Evolutionary conservation across 2,888 invertebrate genomes (phyloP).

Genomic region (Drosophila meridionalis): DNA sequence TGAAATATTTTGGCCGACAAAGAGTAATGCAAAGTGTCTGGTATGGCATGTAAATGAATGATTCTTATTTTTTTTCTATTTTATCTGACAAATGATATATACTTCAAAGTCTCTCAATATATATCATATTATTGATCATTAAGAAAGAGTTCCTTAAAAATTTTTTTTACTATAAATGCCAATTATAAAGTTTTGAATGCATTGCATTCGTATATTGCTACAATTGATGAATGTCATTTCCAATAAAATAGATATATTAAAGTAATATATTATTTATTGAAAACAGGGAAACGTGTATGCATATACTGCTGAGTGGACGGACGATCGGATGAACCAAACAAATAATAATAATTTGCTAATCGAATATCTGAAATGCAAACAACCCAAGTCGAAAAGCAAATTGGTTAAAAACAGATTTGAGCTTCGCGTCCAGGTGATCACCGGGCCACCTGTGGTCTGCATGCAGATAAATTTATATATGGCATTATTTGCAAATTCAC

Average conservation of each 20-base stretch:
- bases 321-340: background rate
- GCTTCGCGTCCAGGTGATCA: slow-evolving; percentile 4
- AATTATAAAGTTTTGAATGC: too few relatives aligned
- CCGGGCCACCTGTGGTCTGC: slow-evolving; percentile 5
- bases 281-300: slow-evolving; percentile 33
- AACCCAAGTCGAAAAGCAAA: slow-evolving; percentile 39
- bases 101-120: too few relatives aligned
- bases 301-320: background rate
- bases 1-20: background rate
- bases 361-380: slow-evolving; percentile 52
- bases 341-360: slow-evolving; percentile 25
- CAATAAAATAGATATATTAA: slow-evolving; percentile 41
- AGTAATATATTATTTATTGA: slow-evolving; percentile 66
- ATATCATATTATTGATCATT: too few relatives aligned
- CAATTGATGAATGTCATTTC: slow-evolving; percentile 18
- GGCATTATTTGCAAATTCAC: slow-evolving; percentile 1
- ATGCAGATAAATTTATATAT: slow-evolving; percentile 1
- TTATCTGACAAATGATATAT: too few relatives aligned
- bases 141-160: too few relatives aligned
- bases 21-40: background rate
- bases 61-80: too few relatives aligned
- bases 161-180: too few relatives aligned
- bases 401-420: slow-evolving; percentile 37
- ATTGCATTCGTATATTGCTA: background rate
- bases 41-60: too few relatives aligned